These are phyloP conservation scores for Sesamia nonagrioides DNA, from an alignment of 1,140 invertebrate species.

Conservation along the genomic window DNA sequence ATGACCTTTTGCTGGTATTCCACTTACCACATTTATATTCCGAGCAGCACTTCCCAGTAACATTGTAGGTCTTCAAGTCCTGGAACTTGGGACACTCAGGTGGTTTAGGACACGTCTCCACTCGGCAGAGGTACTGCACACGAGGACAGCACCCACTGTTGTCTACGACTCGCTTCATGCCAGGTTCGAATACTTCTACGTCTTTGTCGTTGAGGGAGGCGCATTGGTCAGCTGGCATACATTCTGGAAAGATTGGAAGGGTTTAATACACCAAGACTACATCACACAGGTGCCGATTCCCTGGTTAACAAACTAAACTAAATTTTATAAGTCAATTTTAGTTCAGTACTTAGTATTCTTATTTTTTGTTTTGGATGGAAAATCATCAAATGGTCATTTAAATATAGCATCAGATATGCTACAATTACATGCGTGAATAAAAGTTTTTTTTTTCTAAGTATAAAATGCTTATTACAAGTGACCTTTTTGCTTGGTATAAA, in stretches of 20 bases:
- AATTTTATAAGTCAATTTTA: too few relatives aligned
- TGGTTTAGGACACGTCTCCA: constrained; percentile 88
- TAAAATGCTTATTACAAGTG: too few relatives aligned
- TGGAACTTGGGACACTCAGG: constrained; percentile 89
- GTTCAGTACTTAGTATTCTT: too few relatives aligned
- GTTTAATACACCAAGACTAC: background rate
- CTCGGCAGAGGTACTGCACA: constrained; percentile 88
- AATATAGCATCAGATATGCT: too few relatives aligned
- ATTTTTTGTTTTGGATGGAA: too few relatives aligned
- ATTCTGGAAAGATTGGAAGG: constrained; percentile 85
- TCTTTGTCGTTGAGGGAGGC: constrained; percentile 79
- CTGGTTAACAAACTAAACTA: too few relatives aligned
- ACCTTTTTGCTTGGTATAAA: too few relatives aligned
- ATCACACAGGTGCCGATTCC: too few relatives aligned
- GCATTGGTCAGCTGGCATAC: constrained; percentile 91
- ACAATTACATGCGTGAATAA: too few relatives aligned
- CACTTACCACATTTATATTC: constrained; percentile 89
- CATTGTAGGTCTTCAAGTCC: constrained; percentile 78
- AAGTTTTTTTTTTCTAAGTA: too few relatives aligned
- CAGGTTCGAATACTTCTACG: constrained; percentile 87
- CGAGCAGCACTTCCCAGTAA: constrained; percentile 89
- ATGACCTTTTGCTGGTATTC: too few relatives aligned
- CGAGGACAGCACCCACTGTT: constrained; percentile 91
- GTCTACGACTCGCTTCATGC: constrained; percentile 88
- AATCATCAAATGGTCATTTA: too few relatives aligned